These are phyloP conservation scores for Panonychus citri DNA, from an alignment of 1,140 invertebrate genomes.

Conservation along the genomic window DNA sequence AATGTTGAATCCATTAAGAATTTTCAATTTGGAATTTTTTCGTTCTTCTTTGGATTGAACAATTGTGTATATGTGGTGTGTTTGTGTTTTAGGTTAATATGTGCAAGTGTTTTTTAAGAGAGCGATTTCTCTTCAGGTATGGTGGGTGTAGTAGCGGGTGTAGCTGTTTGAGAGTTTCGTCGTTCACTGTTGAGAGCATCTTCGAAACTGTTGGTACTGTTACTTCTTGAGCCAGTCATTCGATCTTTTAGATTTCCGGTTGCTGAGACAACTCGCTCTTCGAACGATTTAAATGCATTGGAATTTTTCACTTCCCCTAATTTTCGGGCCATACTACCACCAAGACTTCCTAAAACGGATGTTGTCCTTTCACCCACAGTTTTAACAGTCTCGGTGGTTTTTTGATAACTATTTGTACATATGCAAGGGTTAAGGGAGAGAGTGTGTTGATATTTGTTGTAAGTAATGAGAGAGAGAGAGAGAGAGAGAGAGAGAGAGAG, in stretches of 20 bases:
- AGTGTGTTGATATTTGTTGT: too few species aligned
- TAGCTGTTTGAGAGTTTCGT: conserved; percentile 16
- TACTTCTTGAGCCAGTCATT: conserved; percentile 53
- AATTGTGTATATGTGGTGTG: too few species aligned
- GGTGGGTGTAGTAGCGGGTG: conserved; percentile 40
- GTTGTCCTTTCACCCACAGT: conserved; percentile 67
- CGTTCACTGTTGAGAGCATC: conserved; percentile 35
- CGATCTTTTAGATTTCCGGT: conserved; percentile 85
- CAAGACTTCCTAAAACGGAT: conserved; percentile 60
- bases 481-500: too few species aligned
- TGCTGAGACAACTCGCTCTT: conserved; percentile 74
- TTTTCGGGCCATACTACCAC: conserved; percentile 36
- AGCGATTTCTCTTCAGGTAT: conserved; percentile 31
- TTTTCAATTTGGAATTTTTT: too few species aligned
- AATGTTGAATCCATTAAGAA: too few species aligned
- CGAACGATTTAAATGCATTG: conserved; percentile 80
- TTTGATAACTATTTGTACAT: conserved; percentile 88
- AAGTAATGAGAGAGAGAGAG: too few species aligned
- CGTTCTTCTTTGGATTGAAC: too few species aligned
- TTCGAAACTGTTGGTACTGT: conserved; percentile 66
- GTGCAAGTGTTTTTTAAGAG: too few species aligned
- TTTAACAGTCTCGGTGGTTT: conserved; percentile 65
- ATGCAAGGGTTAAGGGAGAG: too few species aligned
- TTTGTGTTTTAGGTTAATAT: too few species aligned
- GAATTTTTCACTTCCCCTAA: conserved; percentile 84